Base-by-base conservation (phyloP, 2,888 invertebrate genomes). In the Limnephilus lunatus region DNA sequence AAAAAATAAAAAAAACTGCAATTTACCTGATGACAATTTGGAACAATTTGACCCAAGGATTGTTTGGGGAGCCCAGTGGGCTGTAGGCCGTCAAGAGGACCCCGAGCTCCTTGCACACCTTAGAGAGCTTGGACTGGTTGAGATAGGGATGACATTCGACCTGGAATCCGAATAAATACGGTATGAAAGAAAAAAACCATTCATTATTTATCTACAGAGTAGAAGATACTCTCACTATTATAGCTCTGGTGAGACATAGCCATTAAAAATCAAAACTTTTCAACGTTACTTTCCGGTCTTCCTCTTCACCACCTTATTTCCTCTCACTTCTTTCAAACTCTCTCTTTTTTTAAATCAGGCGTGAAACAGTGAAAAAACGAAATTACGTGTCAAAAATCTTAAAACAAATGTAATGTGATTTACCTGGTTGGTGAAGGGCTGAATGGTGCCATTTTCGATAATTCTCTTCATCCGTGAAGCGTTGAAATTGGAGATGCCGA, bases 401-500 rank as follows among this genome's bases (percentile, higher is more conserved):
- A 39, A 39, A 35, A 35, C 3, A 1, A 44, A 12, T 44, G 44
- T 14, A 15, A 53, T 2, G 39, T 39, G 7, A 15, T 30, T 89
- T 94, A 97, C 97, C 96, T 98, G 98, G 94, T 97, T 97, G 0
- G 96, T 96, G 0, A 97, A 97, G 0, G 98, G 98, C 93, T 97
- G 97, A 89, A 98, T 95, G 12, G 95, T 96, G 4, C 97, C 97
- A 14, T 94, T 95, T 80, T 96, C 95, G 90, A 98, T 94, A 7
- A 98, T 94, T 53, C 97, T 96, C 91, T 97, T 96, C 25, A 98
- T 95, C 95, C 98, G 98, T 92, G 97, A 95, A 30, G 96, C 96
- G 95, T 98, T 98, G 94, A 98, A 98, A 95, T 98, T 98, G 48
- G 98, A 98, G 1, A 98, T 94, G 0, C 98, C 98, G 94, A 98